Conservation (phyloP, 2,797 vertebrate genomes). For the Chloroceryle amazona region DNA sequence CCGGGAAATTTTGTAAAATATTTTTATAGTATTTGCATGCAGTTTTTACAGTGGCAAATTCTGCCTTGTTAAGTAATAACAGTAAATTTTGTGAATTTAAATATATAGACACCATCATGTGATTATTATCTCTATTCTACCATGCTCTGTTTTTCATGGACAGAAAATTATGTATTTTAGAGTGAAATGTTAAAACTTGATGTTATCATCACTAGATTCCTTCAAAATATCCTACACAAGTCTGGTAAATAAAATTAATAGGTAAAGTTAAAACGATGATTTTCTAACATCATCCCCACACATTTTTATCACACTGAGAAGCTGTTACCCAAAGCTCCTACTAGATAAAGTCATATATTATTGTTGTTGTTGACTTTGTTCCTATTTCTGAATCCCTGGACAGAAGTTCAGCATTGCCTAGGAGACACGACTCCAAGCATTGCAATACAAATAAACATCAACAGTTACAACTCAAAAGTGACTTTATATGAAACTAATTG, state of each 20-base stretch:
- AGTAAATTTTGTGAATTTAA: neutral
- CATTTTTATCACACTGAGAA: neutral
- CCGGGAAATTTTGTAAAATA: neutral
- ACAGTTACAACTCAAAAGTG: neutral
- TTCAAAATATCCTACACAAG: neutral
- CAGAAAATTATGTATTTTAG: neutral
- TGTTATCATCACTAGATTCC: rapidly evolving
- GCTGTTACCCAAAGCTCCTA: neutral
- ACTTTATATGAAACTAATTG: neutral
- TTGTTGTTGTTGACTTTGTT: neutral
- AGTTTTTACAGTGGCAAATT: neutral
- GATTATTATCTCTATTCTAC: neutral
- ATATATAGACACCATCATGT: neutral
- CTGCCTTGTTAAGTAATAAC: neutral
- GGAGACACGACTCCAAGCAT: neutral
- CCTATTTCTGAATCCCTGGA: neutral
- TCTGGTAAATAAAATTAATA: neutral
- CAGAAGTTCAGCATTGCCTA: neutral
- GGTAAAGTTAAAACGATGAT: neutral
- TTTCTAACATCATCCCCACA: neutral
- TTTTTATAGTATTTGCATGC: neutral
- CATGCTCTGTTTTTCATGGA: neutral
- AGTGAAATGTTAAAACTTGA: neutral
- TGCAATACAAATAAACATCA: neutral
- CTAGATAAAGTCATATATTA: neutral